phyloP scores from a whole-genome alignment of 2,888 invertebrate genomes.

The Helleia helle region DNA sequence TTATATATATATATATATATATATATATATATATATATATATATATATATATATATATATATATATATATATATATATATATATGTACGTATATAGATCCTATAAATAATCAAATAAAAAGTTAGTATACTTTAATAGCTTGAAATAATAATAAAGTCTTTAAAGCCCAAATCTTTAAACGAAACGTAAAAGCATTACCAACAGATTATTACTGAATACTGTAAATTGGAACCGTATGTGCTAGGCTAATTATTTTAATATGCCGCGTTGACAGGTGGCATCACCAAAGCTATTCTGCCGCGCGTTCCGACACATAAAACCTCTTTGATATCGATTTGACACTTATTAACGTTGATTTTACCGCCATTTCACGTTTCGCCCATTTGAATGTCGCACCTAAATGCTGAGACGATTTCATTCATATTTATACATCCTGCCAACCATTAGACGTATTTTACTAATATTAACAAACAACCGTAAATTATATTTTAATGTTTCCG shows the following conservation, averaged over 20 bases:
- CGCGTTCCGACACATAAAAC: conserved; percentile 18
- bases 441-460: conserved; percentile 58
- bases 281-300: conserved; percentile 11
- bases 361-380: conserved; percentile 38
- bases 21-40: no score
- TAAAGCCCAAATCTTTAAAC: no score
- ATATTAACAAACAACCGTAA: conserved; percentile 61
- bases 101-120: no score
- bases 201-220: not conserved
- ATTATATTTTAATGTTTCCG: conserved; percentile 70
- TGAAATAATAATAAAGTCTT: no score
- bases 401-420: conserved; percentile 42
- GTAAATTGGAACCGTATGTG: conserved; percentile 15
- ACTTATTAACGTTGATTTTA: conserved; percentile 30
- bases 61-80: no score
- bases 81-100: no score
- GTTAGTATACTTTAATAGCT: no score
- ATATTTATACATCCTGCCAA: conserved; percentile 60
- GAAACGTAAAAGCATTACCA: not conserved
- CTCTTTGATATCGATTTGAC: conserved; percentile 8
- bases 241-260: conserved; percentile 14
- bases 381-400: conserved; percentile 40
- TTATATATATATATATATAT: no score
- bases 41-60: no score
- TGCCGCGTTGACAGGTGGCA: conserved; percentile 9